phyloP scores from a whole-genome alignment of 2,113 vertebrate species.

The Vireo altiloquus region DNA sequence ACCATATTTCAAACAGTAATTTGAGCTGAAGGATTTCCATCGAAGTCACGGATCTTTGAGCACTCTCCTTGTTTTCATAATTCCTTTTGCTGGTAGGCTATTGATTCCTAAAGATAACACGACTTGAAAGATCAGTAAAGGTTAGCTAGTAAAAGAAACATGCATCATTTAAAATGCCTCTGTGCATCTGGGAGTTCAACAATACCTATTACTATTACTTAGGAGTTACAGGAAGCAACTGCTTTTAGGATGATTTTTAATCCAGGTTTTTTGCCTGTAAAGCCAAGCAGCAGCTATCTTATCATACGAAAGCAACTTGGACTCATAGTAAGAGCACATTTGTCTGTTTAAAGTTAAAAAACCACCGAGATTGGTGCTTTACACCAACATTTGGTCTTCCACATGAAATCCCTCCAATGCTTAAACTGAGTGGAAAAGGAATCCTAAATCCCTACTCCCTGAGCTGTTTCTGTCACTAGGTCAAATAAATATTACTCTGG shows the following conservation, averaged over 20 bases:
- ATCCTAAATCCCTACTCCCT: neutral
- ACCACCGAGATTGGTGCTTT: neutral
- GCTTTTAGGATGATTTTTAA: conserved; percentile 12
- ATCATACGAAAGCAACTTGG: neutral
- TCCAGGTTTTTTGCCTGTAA: neutral
- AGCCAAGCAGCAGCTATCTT: neutral
- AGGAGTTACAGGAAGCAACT: neutral
- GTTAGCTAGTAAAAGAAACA: conserved; percentile 33
- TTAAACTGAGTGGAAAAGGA: neutral
- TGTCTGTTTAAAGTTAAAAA: neutral
- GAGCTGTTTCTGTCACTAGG: neutral
- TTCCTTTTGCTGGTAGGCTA: neutral
- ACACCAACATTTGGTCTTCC: neutral
- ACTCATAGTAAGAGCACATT: neutral
- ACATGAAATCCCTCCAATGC: neutral
- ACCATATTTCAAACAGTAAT: conserved; percentile 2
- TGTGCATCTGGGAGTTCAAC: neutral
- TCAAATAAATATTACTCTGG: neutral
- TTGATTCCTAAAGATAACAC: conserved; percentile 34
- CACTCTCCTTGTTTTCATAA: neutral
- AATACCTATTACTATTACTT: conserved; percentile 1
- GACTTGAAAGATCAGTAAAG: conserved; percentile 6
- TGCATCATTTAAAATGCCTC: conserved; percentile 33
- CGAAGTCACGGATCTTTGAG: neutral
- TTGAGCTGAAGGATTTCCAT: conserved; percentile 9